Evolutionary conservation across 2,888 invertebrate genomes (phyloP), one percentile per base, ranked within the genome.

Genomic region (Teleiodes luculella): DNA sequence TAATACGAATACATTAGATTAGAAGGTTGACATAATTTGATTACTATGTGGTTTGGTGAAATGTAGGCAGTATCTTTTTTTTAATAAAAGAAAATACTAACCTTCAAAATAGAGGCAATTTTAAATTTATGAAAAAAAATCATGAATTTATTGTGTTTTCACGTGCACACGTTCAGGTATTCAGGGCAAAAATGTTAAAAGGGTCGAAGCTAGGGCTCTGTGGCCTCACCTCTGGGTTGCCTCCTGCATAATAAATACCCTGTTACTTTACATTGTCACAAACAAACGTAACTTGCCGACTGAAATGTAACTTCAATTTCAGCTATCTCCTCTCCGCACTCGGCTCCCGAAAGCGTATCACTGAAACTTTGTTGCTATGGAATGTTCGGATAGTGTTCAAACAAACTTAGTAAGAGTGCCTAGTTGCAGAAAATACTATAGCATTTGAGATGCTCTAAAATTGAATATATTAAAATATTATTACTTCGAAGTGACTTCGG

Each of bases 231-330:
- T 10, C 31, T 1, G 46, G 31, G 31, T 31, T 16, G 46, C 13
- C 24, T 24, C 49, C 49, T 49, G 49, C 36, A 49, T 49, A 49
- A 48, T 49, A 37, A 49, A 49, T 37, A 36, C 18, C 28, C 43
- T 28, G 49, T 18, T 49, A 18, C 37, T 49, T 35, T 49, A 49
- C 49, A 49, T 49, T 49, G 36, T 49, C 37, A 37, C 49, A 36
- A 49, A 48, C 48, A 48, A 16, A 24, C 10, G 24, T 24, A 36
- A 49, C 37, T 37, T 37, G 20, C 28, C 35, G 31, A 49, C 36
- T n/a, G 35, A 48, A 18, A 48, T 41, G 41, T 41, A 20, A 48
- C 48, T 48, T 48, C 48, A 35, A 48, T 48, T 41, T 48, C 35
- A 33, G 35, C 33, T 48, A 18, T 33, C 35, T 11, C 18, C 35